Evolutionary conservation across 2,888 invertebrate genomes (phyloP).

Genomic region (Dolomedes plantarius): DNA sequence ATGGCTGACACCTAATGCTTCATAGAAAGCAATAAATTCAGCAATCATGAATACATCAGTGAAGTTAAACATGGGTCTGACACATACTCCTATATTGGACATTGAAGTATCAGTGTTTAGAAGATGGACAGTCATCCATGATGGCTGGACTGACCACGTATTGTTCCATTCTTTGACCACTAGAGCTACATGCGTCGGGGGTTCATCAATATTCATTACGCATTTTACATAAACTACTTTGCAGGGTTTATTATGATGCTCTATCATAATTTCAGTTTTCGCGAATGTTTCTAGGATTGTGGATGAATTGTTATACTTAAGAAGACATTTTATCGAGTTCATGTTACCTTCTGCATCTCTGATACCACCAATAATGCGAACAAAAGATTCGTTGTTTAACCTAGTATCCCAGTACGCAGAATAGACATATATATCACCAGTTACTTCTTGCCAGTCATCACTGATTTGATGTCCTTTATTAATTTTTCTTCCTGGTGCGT

Average conservation of each 20-base stretch:
- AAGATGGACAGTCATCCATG: conserved; percentile 23
- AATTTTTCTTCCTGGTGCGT: neutral
- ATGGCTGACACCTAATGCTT: conserved; percentile 59
- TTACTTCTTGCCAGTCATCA: conserved; percentile 74
- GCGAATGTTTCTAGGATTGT: neutral
- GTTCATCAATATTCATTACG: neutral
- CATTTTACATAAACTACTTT: conserved; percentile 47
- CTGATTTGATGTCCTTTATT: neutral
- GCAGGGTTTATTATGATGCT: conserved; percentile 35
- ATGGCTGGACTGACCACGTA: neutral
- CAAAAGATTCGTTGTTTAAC: conserved; percentile 24
- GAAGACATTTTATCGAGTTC: conserved; percentile 21
- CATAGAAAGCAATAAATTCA: conserved; percentile 75
- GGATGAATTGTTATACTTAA: neutral
- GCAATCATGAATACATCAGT: conserved; percentile 73
- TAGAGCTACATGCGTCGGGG: conserved; percentile 23
- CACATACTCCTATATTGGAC: conserved; percentile 73
- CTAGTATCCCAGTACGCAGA: conserved; percentile 74
- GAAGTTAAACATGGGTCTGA: conserved; percentile 75
- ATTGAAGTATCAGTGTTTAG: neutral
- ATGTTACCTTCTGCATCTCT: neutral
- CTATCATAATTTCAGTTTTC: conserved; percentile 22
- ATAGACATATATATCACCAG: conserved; percentile 74
- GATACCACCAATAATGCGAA: conserved; percentile 42
- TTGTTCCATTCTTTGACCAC: conserved; percentile 32